Evolutionary conservation across 2,113 vertebrate genomes (phyloP).

Genomic region (Heliornis fulica): DNA sequence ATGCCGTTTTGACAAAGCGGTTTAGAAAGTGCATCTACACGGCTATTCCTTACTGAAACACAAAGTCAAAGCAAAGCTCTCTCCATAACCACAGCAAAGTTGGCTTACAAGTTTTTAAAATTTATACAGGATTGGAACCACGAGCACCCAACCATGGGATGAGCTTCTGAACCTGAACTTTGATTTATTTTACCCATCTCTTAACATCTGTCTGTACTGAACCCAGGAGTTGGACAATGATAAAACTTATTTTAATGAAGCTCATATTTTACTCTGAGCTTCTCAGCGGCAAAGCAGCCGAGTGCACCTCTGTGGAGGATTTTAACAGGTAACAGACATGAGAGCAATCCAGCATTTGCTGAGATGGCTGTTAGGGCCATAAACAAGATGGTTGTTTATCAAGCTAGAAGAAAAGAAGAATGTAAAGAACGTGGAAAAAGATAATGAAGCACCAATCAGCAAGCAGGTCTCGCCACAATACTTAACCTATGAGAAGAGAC

Average conservation of each 20-base stretch:
- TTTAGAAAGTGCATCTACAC: background rate
- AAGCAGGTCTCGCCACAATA: too few species aligned
- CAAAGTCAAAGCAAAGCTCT: accelerated
- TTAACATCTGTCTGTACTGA: background rate
- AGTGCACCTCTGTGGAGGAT: too few species aligned
- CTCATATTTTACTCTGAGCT: background rate
- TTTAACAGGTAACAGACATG: too few species aligned
- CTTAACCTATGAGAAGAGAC: too few species aligned
- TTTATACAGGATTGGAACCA: background rate
- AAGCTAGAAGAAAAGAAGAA: too few species aligned
- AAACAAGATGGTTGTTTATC: too few species aligned
- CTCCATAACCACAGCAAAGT: background rate
- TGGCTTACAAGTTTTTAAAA: background rate
- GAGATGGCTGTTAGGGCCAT: too few species aligned
- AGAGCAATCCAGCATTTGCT: too few species aligned
- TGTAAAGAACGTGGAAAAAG: too few species aligned
- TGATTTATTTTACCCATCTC: background rate
- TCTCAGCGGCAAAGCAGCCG: background rate
- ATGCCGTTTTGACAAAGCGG: background rate
- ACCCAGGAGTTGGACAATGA: background rate
- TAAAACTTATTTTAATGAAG: background rate
- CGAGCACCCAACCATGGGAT: background rate
- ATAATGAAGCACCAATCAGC: too few species aligned
- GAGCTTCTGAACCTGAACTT: background rate
- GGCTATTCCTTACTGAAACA: background rate